Percentiles rank a stretch among this genome's conserved stretches.
Evolutionary conservation across 2,888 invertebrate genomes (phyloP).

Genomic region (Platerodrilus igneus): DNA sequence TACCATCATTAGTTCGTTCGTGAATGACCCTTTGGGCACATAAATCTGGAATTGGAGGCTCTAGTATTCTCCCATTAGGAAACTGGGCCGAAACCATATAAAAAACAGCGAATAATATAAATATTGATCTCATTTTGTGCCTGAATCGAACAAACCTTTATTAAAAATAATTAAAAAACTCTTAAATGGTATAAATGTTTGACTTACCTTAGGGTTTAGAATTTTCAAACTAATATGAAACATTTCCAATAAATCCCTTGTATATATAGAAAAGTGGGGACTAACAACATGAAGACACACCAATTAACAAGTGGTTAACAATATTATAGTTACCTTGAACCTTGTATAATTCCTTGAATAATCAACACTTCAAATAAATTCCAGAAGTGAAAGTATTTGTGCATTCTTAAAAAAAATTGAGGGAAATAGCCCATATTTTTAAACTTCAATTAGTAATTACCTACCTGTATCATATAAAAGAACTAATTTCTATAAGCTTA

Average conservation of each 20-base stretch:
- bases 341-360: constrained; percentile 26
- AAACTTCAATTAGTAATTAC: no score
- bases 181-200: not conserved
- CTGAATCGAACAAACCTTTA: no score
- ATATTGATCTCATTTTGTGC: constrained; percentile 25
- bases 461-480: no score
- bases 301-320: no score
- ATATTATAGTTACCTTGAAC: constrained; percentile 38
- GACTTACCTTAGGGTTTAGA: constrained; percentile 1
- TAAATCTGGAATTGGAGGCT: constrained; percentile 69
- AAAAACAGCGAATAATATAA: constrained; percentile 45
- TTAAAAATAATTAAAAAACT: not conserved
- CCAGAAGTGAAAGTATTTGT: constrained; percentile 31
- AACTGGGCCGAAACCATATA: constrained; percentile 62
- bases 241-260: constrained; percentile 17
- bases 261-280: constrained; percentile 35
- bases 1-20: constrained; percentile 68
- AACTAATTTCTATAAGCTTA: no score
- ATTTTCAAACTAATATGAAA: constrained; percentile 10
- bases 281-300: no score
- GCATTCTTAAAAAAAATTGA: no score
- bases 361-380: constrained; percentile 18
- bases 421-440: no score
- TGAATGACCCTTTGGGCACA: constrained; percentile 72
- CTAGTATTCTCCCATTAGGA: constrained; percentile 71